A percentile compares a stretch with the other conserved stretches of the same genome.
Evolutionary conservation across 1,140 invertebrate species (phyloP).

Genomic region (Druon quercuslanigerum): DNA sequence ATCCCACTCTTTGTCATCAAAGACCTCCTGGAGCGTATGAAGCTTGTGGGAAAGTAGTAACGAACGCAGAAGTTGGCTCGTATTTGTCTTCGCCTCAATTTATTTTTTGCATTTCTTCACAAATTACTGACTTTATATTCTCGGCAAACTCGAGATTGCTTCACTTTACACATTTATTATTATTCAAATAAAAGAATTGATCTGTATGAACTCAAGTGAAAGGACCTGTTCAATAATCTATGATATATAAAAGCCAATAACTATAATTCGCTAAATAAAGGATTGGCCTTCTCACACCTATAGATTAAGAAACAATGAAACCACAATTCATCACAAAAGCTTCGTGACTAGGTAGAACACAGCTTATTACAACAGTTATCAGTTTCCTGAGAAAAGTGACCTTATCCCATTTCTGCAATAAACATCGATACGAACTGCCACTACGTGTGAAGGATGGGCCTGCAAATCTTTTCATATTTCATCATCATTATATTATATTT

Average conservation of each 20-base stretch:
- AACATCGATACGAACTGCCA: background rate
- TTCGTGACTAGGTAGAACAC: background rate
- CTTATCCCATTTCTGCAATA: background rate
- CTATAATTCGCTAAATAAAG: background rate
- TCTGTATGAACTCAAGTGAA: background rate
- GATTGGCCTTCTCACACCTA: constrained; percentile 5
- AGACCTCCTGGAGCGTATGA: constrained; percentile 17
- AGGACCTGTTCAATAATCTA: background rate
- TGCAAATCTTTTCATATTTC: no score
- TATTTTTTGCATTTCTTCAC: constrained; percentile 14
- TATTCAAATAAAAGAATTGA: no score
- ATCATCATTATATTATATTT: no score
- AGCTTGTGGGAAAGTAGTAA: constrained; percentile 27
- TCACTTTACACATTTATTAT: no score
- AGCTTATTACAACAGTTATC: constrained; percentile 23
- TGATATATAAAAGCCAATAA: background rate
- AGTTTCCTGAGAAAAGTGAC: background rate
- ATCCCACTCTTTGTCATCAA: constrained; percentile 28
- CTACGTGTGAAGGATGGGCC: no score
- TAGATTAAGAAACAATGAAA: constrained; percentile 1
- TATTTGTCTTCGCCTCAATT: constrained; percentile 9
- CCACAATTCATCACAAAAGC: background rate
- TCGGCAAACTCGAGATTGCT: background rate
- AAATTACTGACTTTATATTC: constrained; percentile 17
- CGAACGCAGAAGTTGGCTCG: constrained; percentile 17